Evolutionary conservation across 1,140 invertebrate species (phyloP).

Genomic region (Hestina assimilis): DNA sequence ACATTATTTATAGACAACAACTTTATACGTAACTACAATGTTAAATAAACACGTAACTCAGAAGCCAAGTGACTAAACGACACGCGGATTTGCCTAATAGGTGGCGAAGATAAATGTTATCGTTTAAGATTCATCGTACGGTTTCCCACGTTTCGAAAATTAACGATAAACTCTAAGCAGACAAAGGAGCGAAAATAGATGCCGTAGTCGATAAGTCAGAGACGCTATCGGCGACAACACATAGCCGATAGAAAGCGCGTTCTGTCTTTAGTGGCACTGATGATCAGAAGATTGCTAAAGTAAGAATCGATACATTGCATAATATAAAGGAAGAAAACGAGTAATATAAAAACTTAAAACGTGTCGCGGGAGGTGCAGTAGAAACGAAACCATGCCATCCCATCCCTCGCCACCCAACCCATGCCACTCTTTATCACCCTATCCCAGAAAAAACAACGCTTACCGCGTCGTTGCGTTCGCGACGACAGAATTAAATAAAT

Average conservation of each 20-base stretch:
- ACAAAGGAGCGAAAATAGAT: conserved; percentile 53
- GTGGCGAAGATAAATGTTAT: conserved; percentile 28
- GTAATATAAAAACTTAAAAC: too few relatives aligned
- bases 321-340: background rate
- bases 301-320: background rate
- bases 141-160: conserved; percentile 45
- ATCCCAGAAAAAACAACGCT: too few relatives aligned
- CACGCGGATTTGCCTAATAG: conserved; percentile 4
- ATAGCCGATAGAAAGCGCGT: conserved; percentile 60
- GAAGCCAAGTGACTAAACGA: conserved; percentile 6
- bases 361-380: too few relatives aligned
- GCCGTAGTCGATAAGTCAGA: conserved; percentile 37
- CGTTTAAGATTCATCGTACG: conserved; percentile 27
- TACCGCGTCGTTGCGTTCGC: too few relatives aligned
- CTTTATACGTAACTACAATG: background rate
- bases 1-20: background rate
- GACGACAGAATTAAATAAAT: background rate
- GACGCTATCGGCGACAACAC: conserved; percentile 51
- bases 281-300: conserved; percentile 14
- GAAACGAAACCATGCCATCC: too few relatives aligned
- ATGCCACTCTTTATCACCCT: too few relatives aligned
- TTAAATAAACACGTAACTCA: conserved; percentile 4
- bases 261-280: conserved; percentile 44
- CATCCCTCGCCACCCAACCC: too few relatives aligned
- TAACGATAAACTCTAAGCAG: conserved; percentile 37